Evolutionary conservation across 2,113 vertebrate species (phyloP), one percentile per base, ranked within the genome.

Genomic region (Otolemur garnettii): DNA sequence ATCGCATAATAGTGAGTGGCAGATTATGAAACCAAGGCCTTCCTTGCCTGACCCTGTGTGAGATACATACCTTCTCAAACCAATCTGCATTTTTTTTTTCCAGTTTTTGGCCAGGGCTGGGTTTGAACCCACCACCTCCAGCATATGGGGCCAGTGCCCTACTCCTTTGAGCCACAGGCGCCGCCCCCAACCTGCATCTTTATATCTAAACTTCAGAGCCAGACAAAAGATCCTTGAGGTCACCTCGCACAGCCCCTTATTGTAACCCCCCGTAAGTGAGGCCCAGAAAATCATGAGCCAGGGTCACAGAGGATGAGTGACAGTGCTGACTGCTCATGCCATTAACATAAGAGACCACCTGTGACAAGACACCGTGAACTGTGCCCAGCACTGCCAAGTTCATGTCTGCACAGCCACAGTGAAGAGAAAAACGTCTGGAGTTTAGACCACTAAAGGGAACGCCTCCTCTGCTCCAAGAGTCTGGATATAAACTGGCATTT

Each of bases 341-440:
- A 42, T 83, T 60, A 68, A 45, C 53, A 4, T 57, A 24, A 50
- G 83, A 66, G 62, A 8, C 64, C 57, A 1, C 71, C 57, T 28
- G 84, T 14, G 62, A 33, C 45, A 26, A 38, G 84, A 50, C 7
- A 38, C 8, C 7, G 7, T 0, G 33, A 66, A 30, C n/a, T 22
- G 14, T 62, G 14, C 17, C 81, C 22, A 2, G 7, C 59, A 10
- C 24, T 1, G 30, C 33, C 35, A 15, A 74, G 8, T 50, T 59
- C 17, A 0, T 0, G 7, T 42, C 74, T 50, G 19, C 15, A 8
- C 55, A 4, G 1, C 24, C 64, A 38, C 38, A 74, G 50, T 12
- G 18, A 50, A 28, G 30, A 1, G 13, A 64, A 45, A 18, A 50
- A 79, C 4, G 2, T 5, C 60, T 22, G 7, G 45, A 26, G 3